Conservation (phyloP, 1,140 invertebrate genomes). For the Hycleus cichorii region DNA sequence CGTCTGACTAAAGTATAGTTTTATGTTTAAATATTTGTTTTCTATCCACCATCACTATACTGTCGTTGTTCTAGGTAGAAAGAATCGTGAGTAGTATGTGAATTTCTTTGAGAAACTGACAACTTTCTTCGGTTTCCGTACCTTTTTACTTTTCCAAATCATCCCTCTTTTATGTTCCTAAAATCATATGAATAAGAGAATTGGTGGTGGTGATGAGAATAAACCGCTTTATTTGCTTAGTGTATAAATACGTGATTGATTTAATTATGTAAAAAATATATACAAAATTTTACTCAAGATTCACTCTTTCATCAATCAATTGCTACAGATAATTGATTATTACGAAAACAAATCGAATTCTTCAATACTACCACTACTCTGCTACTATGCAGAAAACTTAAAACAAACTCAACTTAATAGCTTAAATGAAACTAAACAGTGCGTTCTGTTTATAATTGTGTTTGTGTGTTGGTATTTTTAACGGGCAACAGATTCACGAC, state of each 20-base stretch:
- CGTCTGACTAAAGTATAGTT: slow-evolving; percentile 8
- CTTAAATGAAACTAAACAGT: background rate
- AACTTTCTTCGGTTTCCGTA: slow-evolving; percentile 13
- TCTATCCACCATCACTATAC: slow-evolving; percentile 8
- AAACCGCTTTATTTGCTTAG: no score
- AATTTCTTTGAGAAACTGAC: slow-evolving; percentile 27
- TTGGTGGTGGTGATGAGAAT: background rate
- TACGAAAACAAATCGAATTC: no score
- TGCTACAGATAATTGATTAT: no score
- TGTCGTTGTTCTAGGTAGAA: slow-evolving; percentile 22
- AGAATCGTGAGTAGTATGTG: slow-evolving; percentile 26
- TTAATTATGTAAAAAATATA: no score
- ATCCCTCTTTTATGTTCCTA: slow-evolving; percentile 25
- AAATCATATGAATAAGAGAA: slow-evolving; percentile 4
- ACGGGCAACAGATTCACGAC: slow-evolving; percentile 37
- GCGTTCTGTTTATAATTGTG: background rate
- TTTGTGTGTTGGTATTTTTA: slow-evolving; percentile 16
- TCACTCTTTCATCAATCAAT: no score
- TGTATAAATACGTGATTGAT: no score
- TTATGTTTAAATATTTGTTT: background rate
- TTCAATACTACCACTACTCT: no score
- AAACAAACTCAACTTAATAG: background rate
- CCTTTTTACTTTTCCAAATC: slow-evolving; percentile 6
- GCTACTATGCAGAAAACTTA: no score
- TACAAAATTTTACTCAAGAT: no score